Percentiles rank a stretch among this genome's conserved stretches.
Conservation (phyloP, 2,888 invertebrate species). For the Agrenia bidenticulata region DNA sequence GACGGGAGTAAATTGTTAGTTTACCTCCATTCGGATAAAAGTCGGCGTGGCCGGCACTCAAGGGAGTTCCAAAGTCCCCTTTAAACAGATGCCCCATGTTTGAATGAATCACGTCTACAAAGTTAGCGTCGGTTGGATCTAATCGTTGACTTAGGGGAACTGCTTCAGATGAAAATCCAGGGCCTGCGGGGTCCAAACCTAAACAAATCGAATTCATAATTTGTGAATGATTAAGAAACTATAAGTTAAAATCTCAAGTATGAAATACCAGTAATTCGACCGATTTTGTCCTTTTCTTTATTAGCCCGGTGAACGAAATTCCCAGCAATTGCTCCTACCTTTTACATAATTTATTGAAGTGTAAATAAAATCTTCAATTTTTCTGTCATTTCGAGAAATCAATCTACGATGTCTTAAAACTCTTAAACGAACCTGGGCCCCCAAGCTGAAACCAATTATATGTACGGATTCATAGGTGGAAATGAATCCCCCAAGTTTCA, state of each 20-base stretch:
- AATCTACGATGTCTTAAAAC: constrained; percentile 1
- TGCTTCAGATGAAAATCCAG: constrained; percentile 37
- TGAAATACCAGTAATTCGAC: constrained; percentile 40
- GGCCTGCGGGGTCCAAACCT: constrained; percentile 40
- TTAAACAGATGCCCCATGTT: constrained; percentile 29
- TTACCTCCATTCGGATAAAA: constrained; percentile 43
- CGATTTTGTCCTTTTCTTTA: constrained; percentile 38
- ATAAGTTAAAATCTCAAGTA: background rate
- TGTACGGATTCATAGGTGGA: constrained; percentile 40
- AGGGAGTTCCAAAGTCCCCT: constrained; percentile 42
- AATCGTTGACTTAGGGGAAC: constrained; percentile 56
- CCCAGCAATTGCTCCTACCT: constrained; percentile 44
- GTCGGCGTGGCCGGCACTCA: constrained; percentile 37
- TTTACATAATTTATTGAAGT: no score
- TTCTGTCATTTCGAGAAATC: no score
- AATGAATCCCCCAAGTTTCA: constrained; percentile 42
- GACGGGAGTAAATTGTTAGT: no score
- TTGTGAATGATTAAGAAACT: no score
- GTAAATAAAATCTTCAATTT: no score
- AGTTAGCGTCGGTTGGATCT: constrained; percentile 68
- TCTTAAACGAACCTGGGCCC: constrained; percentile 22
- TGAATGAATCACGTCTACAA: constrained; percentile 64
- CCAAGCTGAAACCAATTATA: constrained; percentile 44
- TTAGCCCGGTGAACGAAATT: constrained; percentile 39
- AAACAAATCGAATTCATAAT: no score